These are phyloP conservation scores for Acyrthosiphon pisum DNA, from an alignment of 1,140 invertebrate genomes.

Conservation along the genomic window DNA sequence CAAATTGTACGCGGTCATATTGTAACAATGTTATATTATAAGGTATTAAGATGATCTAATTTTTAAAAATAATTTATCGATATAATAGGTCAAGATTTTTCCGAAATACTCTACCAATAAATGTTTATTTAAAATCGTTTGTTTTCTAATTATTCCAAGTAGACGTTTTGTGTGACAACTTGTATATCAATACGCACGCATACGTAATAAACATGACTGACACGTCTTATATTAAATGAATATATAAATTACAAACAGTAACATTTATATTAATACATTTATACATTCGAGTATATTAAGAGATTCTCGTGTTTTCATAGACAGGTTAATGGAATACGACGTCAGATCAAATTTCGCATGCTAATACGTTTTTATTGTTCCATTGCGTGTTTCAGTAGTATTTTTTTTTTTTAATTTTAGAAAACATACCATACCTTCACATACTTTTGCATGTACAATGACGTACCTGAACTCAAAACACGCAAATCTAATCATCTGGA, in stretches of 20 bases:
- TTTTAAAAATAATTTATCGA: too few species aligned
- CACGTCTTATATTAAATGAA: neutral
- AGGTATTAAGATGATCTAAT: too few species aligned
- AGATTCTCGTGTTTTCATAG: neutral
- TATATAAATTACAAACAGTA: neutral
- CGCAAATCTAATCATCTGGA: neutral
- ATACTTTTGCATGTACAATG: neutral
- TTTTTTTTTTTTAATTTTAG: slow-evolving; percentile 5
- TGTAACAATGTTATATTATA: neutral
- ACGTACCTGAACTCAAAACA: neutral
- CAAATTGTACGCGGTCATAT: neutral
- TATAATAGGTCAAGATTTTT: neutral
- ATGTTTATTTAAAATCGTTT: neutral
- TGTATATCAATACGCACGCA: neutral
- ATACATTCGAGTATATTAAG: neutral
- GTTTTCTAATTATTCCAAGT: neutral
- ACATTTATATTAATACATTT: neutral
- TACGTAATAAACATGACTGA: neutral
- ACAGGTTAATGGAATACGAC: slow-evolving; percentile 12
- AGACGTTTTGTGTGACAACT: neutral
- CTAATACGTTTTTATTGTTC: slow-evolving; percentile 31
- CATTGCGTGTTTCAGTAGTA: neutral
- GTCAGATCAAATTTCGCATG: slow-evolving; percentile 19
- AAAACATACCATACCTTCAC: neutral
- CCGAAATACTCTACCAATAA: neutral